These are phyloP conservation scores for Drosophila melanosoma DNA, from an alignment of 2,888 invertebrate genomes.

Conservation along the genomic window DNA sequence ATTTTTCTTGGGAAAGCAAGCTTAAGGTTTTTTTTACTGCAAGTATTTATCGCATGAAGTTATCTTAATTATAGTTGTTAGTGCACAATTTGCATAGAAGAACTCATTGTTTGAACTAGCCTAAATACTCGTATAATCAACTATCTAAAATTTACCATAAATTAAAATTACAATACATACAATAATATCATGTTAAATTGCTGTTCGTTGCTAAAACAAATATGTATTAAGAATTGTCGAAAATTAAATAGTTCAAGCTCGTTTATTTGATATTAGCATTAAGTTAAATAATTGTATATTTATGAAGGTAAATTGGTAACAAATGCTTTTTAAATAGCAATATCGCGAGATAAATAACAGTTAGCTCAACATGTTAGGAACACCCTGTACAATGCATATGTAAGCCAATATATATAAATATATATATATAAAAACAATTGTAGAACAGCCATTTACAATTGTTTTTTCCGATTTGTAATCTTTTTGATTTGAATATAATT, in stretches of 20 bases:
- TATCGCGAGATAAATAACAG: constrained; percentile 21
- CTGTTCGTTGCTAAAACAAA: constrained; percentile 17
- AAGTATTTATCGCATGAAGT: constrained; percentile 36
- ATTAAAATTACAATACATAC: background rate
- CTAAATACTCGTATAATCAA: constrained; percentile 13
- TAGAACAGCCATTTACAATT: constrained; percentile 78
- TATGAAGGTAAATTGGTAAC: constrained; percentile 60
- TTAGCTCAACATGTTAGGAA: constrained; percentile 16
- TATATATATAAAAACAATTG: constrained; percentile 55
- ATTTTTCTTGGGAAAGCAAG: constrained; percentile 19
- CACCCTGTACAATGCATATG: constrained; percentile 71
- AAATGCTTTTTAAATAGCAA: constrained; percentile 67
- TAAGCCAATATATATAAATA: constrained; percentile 2
- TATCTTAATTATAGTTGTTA: constrained; percentile 38
- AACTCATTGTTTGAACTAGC: constrained; percentile 35
- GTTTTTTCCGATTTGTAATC: constrained; percentile 40
- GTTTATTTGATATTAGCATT: constrained; percentile 5
- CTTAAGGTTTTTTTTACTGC: constrained; percentile 19
- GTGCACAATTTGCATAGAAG: constrained; percentile 36
- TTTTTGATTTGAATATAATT: constrained; percentile 46
- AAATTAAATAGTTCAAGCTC: constrained; percentile 5
- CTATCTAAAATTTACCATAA: background rate
- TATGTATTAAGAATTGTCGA: constrained; percentile 18
- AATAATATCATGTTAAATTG: constrained; percentile 10
- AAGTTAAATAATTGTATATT: constrained; percentile 39